Evolutionary conservation across 2,797 vertebrate species (phyloP).

Genomic region (Heterohyrax brucei): DNA sequence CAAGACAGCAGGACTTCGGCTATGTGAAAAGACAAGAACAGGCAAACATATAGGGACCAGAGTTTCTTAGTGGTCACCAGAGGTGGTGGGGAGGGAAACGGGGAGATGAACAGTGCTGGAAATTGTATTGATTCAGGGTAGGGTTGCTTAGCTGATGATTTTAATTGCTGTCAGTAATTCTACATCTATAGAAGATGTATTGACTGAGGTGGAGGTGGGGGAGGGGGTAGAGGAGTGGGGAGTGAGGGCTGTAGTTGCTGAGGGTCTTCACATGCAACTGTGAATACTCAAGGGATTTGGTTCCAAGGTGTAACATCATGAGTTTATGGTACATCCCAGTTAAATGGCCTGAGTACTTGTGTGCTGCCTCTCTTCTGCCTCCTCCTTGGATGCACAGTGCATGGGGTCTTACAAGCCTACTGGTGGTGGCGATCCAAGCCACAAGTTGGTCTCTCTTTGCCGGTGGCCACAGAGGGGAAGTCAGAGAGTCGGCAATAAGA

Average conservation of each 20-base stretch:
- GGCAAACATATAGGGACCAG: too few relatives aligned
- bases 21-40: neutral
- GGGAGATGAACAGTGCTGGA: too few relatives aligned
- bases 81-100: too few relatives aligned
- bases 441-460: neutral
- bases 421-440: too few relatives aligned
- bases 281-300: neutral
- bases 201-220: too few relatives aligned
- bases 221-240: too few relatives aligned
- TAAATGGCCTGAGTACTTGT: too few relatives aligned
- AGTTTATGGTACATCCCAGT: neutral
- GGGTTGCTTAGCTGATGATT: too few relatives aligned
- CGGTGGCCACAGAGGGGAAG: neutral
- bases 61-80: too few relatives aligned
- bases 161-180: neutral
- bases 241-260: neutral
- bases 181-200: neutral
- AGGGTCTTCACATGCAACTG: neutral
- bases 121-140: too few relatives aligned
- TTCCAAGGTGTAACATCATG: neutral
- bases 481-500: too few relatives aligned
- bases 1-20: neutral
- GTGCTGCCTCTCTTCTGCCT: neutral
- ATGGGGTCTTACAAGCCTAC: too few relatives aligned
- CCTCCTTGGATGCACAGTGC: neutral